Evolutionary conservation across 2,797 vertebrate genomes (phyloP), one percentile per base, ranked within the genome.

Genomic region (Coreius guichenoti): DNA sequence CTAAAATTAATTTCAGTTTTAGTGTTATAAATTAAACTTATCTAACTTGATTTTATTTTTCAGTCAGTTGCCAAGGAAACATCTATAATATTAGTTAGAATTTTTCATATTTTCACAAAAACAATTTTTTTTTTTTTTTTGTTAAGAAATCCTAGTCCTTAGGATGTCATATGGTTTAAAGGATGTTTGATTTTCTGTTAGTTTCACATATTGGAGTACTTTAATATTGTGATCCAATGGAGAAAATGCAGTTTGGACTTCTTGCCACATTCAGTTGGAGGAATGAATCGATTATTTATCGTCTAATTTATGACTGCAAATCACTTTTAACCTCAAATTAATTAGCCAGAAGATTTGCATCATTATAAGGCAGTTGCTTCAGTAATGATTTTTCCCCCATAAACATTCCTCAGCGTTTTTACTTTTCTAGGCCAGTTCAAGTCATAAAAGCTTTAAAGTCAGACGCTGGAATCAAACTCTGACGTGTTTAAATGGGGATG

Each of bases 321-420:
- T 83, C 23, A 29, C 73, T 39, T 43, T 67, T 39, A 75, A 67
- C 47, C 9, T 68, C 54, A 68, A 11, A 83, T 83, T 39, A 67
- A 83, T 76, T 68, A 76, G 21, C 56, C 58, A 51, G 23, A 67
- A 54, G 31, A 68, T 83, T 54, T 76, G 14, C 47, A 76, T 76
- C 16, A 14, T 76, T 77, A 68, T 67, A 31, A 51, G 31, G 31
- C 82, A 43, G 23, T 68, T 43, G 61, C 73, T 43, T 77, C 31
- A 68, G 73, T 54, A 74, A 74, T 13, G 69, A 58, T 21, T 17
- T 43, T 31, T 26, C 36, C 12, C 5, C 29, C 29, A 39, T 65
- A 21, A 65, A 36, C 56, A 26, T 39, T 39, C 58, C 70, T 83
- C 29, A 3, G 26, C 26, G 14, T 29, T 51, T 74, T 82, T n/a